These are phyloP conservation scores for Lottia gigantea DNA, from an alignment of 2,888 invertebrate genomes.

Conservation along the genomic window DNA sequence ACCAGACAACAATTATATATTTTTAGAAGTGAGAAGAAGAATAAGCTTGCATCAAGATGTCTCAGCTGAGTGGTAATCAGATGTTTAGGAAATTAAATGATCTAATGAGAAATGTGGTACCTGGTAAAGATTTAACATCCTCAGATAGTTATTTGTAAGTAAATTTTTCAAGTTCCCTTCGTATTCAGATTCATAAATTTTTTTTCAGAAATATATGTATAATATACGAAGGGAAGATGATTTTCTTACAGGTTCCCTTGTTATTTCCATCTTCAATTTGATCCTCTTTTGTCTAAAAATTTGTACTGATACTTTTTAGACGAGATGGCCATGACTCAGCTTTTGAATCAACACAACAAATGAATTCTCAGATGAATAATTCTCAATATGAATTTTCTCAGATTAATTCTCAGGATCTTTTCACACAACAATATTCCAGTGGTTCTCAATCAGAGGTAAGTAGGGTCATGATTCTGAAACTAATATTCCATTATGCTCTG, in stretches of 20 bases:
- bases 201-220: too few species aligned
- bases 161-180: too few species aligned
- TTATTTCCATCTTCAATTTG: too few species aligned
- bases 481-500: too few species aligned
- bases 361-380: slow-evolving; percentile 36
- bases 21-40: too few species aligned
- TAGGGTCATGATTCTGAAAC: not conserved
- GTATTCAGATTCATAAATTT: too few species aligned
- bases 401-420: slow-evolving; percentile 45
- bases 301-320: not conserved
- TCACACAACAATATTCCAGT: slow-evolving; percentile 39
- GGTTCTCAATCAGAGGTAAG: slow-evolving; percentile 36
- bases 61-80: not conserved
- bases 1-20: too few species aligned
- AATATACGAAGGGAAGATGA: too few species aligned
- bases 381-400: slow-evolving; percentile 35
- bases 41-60: too few species aligned
- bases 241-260: too few species aligned
- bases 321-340: slow-evolving; percentile 32
- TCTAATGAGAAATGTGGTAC: slow-evolving; percentile 42
- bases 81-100: slow-evolving; percentile 1
- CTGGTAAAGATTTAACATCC: slow-evolving; percentile 39
- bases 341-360: slow-evolving; percentile 35
- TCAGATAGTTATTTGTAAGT: slow-evolving; percentile 35
- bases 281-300: too few species aligned